Evolutionary conservation across 2,888 invertebrate genomes (phyloP).

Genomic region (Metalampra italica): DNA sequence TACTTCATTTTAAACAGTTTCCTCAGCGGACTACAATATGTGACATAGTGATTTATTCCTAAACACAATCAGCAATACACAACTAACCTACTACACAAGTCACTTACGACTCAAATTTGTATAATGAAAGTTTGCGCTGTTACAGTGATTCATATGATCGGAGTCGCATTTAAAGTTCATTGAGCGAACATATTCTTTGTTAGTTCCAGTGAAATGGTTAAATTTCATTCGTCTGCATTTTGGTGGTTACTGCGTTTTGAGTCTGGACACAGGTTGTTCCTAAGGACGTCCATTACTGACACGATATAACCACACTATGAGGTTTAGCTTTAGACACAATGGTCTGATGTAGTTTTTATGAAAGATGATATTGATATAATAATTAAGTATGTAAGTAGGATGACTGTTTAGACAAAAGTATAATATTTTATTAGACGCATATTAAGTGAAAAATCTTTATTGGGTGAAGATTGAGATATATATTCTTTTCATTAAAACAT

Average conservation of each 20-base stretch:
- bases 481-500: too few relatives aligned
- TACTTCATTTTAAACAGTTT: constrained; percentile 53
- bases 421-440: too few relatives aligned
- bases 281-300: constrained; percentile 34
- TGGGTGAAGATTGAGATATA: too few relatives aligned
- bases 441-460: too few relatives aligned
- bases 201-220: constrained; percentile 15
- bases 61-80: constrained; percentile 13
- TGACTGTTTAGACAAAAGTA: too few relatives aligned
- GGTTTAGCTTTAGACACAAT: too few relatives aligned
- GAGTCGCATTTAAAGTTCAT: neutral
- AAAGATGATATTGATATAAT: too few relatives aligned
- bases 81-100: constrained; percentile 24
- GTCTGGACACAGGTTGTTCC: constrained; percentile 17
- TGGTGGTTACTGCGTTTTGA: constrained; percentile 22
- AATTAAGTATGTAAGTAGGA: too few relatives aligned
- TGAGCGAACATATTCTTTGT: neutral
- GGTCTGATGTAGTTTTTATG: too few relatives aligned
- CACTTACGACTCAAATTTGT: constrained; percentile 32
- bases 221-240: constrained; percentile 14
- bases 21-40: constrained; percentile 44
- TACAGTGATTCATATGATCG: constrained; percentile 41
- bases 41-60: constrained; percentile 49
- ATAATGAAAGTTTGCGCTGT: constrained; percentile 24
- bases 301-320: neutral